phyloP scores from a whole-genome alignment of 2,888 invertebrate species.

The Leucania comma region DNA sequence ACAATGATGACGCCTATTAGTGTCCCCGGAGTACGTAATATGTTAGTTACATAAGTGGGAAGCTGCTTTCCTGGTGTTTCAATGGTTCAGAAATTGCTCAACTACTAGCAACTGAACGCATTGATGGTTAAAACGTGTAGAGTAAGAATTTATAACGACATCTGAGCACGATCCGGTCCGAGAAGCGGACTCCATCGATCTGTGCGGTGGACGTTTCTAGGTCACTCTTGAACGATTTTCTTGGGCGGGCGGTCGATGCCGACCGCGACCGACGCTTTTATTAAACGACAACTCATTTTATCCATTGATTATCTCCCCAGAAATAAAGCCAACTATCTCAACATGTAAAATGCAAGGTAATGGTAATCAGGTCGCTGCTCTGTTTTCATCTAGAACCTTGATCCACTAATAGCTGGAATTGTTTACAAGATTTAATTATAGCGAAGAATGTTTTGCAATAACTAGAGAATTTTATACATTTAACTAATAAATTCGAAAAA shows the following conservation, averaged over 20 bases:
- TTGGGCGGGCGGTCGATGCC: slow-evolving; percentile 64
- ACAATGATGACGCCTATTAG: slow-evolving; percentile 68
- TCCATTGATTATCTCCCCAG: slow-evolving; percentile 64
- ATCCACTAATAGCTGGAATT: slow-evolving; percentile 63
- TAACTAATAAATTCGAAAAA: background rate
- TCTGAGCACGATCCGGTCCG: slow-evolving; percentile 66
- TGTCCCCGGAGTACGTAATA: slow-evolving; percentile 62
- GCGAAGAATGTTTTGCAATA: slow-evolving; percentile 1
- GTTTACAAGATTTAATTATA: slow-evolving; percentile 54
- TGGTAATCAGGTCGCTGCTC: slow-evolving; percentile 66
- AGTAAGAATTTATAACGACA: slow-evolving; percentile 66
- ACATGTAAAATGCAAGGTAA: slow-evolving; percentile 69
- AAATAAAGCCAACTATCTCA: slow-evolving; percentile 68
- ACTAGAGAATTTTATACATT: no score
- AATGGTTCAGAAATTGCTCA: slow-evolving; percentile 66
- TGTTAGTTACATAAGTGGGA: slow-evolving; percentile 66
- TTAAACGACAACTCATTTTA: slow-evolving; percentile 60
- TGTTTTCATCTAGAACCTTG: slow-evolving; percentile 68
- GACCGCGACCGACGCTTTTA: slow-evolving; percentile 40
- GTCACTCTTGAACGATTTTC: slow-evolving; percentile 75
- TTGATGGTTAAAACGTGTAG: slow-evolving; percentile 65
- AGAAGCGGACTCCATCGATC: slow-evolving; percentile 73
- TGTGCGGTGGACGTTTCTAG: slow-evolving; percentile 80
- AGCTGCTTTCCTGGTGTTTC: slow-evolving; percentile 58
- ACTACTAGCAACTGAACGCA: slow-evolving; percentile 61